A percentile compares a stretch with the other conserved stretches of the same genome.
These are phyloP conservation scores for Botrylloides violaceus DNA, from an alignment of 23 tunicate genomes.

Conservation along the genomic window DNA sequence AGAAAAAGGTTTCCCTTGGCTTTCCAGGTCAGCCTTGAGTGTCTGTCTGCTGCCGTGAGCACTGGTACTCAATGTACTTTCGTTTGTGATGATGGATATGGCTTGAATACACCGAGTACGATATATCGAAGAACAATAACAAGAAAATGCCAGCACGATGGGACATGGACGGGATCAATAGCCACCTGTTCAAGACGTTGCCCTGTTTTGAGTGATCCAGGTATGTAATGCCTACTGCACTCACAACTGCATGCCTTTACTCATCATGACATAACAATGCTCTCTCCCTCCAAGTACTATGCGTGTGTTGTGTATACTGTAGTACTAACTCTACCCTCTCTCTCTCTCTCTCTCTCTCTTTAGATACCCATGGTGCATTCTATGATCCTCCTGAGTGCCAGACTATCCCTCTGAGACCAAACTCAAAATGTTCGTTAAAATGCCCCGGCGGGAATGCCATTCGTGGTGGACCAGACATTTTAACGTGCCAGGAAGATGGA, in stretches of 20 bases:
- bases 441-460: constrained; percentile 21
- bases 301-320: no score
- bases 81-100: constrained; percentile 19
- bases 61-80: constrained; percentile 19
- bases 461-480: constrained; percentile 1
- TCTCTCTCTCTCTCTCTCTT: no score
- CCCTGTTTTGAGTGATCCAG: neutral
- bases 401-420: neutral
- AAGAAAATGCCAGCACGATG: constrained; percentile 9
- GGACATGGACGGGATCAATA: constrained; percentile 9
- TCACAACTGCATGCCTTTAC: no score
- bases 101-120: neutral
- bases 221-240: constrained; percentile 3
- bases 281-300: no score
- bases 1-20: no score
- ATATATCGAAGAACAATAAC: neutral
- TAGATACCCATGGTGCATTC: constrained; percentile 4
- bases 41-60: neutral
- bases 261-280: no score
- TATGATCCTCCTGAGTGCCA: constrained; percentile 16
- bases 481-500: constrained; percentile 14
- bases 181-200: constrained; percentile 10
- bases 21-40: neutral
- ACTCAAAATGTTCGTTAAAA: constrained; percentile 1
- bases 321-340: no score